phyloP scores from a whole-genome alignment of 2,888 invertebrate species.

The Iphiclides podalirius region DNA sequence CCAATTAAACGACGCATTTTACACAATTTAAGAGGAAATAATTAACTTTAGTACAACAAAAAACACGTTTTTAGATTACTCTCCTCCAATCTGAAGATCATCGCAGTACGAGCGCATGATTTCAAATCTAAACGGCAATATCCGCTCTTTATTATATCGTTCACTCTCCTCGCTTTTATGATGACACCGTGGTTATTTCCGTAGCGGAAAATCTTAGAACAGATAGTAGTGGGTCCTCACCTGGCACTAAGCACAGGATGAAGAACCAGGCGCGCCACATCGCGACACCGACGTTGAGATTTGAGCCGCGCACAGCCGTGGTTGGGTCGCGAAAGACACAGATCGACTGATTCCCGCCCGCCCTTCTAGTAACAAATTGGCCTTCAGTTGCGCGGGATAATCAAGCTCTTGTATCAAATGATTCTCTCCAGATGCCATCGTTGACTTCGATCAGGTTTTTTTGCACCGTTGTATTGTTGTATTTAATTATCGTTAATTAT shows the following conservation, averaged over 20 bases:
- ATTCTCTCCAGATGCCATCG: slow-evolving; percentile 23
- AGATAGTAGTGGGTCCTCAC: slow-evolving; percentile 38
- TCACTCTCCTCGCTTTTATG: background rate
- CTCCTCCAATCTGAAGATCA: slow-evolving; percentile 10
- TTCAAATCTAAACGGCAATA: slow-evolving; percentile 17
- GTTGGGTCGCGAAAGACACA: slow-evolving; percentile 36
- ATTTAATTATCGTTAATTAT: too few relatives aligned
- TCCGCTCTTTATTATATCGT: slow-evolving; percentile 5
- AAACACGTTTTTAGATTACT: slow-evolving; percentile 10
- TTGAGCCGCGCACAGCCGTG: slow-evolving; percentile 30
- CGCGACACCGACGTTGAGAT: slow-evolving; percentile 32
- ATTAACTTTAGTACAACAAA: slow-evolving; percentile 1
- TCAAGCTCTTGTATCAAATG: slow-evolving; percentile 39
- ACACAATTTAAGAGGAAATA: background rate
- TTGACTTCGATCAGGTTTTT: slow-evolving; percentile 8
- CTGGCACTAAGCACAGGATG: slow-evolving; percentile 57
- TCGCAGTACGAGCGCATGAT: slow-evolving; percentile 6
- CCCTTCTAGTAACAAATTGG: slow-evolving; percentile 54
- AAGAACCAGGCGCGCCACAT: slow-evolving; percentile 45
- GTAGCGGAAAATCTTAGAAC: background rate
- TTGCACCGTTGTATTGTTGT: background rate
- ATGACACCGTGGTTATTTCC: background rate
- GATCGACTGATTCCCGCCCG: slow-evolving; percentile 47
- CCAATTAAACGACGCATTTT: background rate
- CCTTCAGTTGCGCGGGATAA: slow-evolving; percentile 50